phyloP scores from a whole-genome alignment of 2,113 vertebrate genomes.

The Nematolebias whitei region DNA sequence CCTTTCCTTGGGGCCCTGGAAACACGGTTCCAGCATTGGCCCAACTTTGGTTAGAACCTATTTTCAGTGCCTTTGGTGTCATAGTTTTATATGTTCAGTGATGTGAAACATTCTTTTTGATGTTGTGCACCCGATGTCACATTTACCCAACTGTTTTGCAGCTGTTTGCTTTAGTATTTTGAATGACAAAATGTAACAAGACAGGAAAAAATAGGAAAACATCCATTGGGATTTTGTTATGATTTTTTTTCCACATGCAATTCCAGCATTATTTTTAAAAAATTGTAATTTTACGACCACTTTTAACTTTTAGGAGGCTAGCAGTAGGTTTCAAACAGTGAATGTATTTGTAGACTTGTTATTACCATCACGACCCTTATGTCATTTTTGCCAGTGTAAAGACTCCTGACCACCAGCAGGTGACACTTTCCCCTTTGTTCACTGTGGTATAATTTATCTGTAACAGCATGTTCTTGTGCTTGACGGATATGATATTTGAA shows the following conservation, averaged over 20 bases:
- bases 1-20: conserved; percentile 62
- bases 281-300: not conserved
- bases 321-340: not conserved
- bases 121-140: conserved; percentile 8
- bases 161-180: conserved; percentile 4
- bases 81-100: conserved; percentile 29
- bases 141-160: conserved; percentile 2
- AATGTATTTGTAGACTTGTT: not conserved
- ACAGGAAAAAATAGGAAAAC: conserved; percentile 7
- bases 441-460: conserved; percentile 36
- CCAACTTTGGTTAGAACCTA: conserved; percentile 38
- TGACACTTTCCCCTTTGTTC: conserved; percentile 80
- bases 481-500: conserved; percentile 37
- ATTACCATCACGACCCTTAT: not conserved
- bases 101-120: conserved; percentile 16
- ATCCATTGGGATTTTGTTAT: not conserved
- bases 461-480: conserved; percentile 44
- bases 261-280: conserved; percentile 5
- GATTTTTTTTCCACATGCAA: not conserved
- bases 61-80: conserved; percentile 53
- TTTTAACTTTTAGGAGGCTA: not conserved
- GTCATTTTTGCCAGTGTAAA: conserved; percentile 49
- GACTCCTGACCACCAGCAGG: conserved; percentile 73
- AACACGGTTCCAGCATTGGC: conserved; percentile 42
- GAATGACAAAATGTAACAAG: conserved; percentile 7